Percentiles rank a stretch among this genome's conserved stretches.
These are phyloP conservation scores for Sinocyclocheilus anshuiensis DNA, from an alignment of 2,113 vertebrate genomes.

Conservation along the genomic window DNA sequence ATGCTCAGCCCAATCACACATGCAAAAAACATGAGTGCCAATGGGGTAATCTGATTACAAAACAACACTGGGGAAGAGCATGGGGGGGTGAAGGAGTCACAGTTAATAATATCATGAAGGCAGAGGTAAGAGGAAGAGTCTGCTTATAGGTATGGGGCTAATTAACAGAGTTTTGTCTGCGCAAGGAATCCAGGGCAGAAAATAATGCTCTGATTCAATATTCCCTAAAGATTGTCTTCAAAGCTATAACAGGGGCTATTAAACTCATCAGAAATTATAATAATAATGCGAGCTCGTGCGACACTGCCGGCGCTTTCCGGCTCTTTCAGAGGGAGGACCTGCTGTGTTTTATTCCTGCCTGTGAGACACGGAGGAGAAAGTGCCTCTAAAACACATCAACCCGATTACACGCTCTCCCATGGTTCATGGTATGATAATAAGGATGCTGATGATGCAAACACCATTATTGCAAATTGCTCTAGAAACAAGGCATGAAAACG, in stretches of 20 bases:
- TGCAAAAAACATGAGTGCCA: constrained; percentile 67
- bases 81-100: constrained; percentile 56
- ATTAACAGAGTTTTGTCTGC: constrained; percentile 79
- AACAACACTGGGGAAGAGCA: constrained; percentile 59
- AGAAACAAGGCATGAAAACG: constrained; percentile 50
- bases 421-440: constrained; percentile 49
- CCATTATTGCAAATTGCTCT: constrained; percentile 51
- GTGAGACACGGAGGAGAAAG: constrained; percentile 41
- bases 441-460: constrained; percentile 56
- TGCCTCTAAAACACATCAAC: constrained; percentile 52
- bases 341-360: constrained; percentile 32
- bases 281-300: constrained; percentile 66
- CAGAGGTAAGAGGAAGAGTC: constrained; percentile 66
- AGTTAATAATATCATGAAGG: constrained; percentile 73
- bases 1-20: constrained; percentile 73
- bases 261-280: constrained; percentile 75
- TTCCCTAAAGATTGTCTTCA: constrained; percentile 79
- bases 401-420: constrained; percentile 41
- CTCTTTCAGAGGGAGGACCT: constrained; percentile 36
- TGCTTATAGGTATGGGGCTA: constrained; percentile 79
- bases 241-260: constrained; percentile 75
- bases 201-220: constrained; percentile 77
- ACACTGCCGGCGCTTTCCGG: constrained; percentile 66
- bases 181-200: constrained; percentile 72
- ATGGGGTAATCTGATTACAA: constrained; percentile 73